Base-by-base conservation (phyloP, 2,797 vertebrate species). In the Poeciliopsis infans region DNA sequence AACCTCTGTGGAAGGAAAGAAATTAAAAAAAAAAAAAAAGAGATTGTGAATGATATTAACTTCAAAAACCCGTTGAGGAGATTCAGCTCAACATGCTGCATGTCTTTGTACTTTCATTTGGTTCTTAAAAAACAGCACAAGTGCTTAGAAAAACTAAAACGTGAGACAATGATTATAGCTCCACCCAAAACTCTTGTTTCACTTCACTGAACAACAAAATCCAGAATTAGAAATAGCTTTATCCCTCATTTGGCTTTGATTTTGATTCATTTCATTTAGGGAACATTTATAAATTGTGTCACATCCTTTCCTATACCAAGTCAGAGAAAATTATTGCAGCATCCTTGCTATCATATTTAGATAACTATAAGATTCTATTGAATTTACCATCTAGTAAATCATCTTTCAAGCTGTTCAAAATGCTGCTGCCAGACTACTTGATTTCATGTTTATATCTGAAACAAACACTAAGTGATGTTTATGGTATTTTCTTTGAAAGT, bases 1-100 rank as follows among this genome's bases (percentile, higher is more conserved):
- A n/a, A 96, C 91, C 92, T 90, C 94, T 92, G 85, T 80, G 7
- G 47, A 75, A 59, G 78, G 72, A 39, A 71, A 61, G 11, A 74
- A 53, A 25, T 53, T n/a, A n/a, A n/a, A n/a, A n/a, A n/a, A 25
- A 53, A 51, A 70, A 18, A 55, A 33, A 18, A 55, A 33, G 3
- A 18, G 59, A 18, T 70, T 13, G 41, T 45, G 36, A 68, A 68
- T 15, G n/a, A 55, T n/a, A 36, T 16, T 36, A 36, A 36, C 61
- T 64, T 36, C 7, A 8, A 11, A 31, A 49, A 23, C 18, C 51
- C 39, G 25, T 41, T 46, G n/a, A 71, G 25, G 23, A 77, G 45
- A 41, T 43, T 43, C 46, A 18, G 39, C 47, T 33, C 8, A 74
- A 33, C 2, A 25, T 72, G 36, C 43, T 41, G 49, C 28, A 15